Percentiles rank a stretch among this genome's conserved stretches.
phyloP scores from a whole-genome alignment of 2,113 vertebrate species.

The Pteronura brasiliensis region DNA sequence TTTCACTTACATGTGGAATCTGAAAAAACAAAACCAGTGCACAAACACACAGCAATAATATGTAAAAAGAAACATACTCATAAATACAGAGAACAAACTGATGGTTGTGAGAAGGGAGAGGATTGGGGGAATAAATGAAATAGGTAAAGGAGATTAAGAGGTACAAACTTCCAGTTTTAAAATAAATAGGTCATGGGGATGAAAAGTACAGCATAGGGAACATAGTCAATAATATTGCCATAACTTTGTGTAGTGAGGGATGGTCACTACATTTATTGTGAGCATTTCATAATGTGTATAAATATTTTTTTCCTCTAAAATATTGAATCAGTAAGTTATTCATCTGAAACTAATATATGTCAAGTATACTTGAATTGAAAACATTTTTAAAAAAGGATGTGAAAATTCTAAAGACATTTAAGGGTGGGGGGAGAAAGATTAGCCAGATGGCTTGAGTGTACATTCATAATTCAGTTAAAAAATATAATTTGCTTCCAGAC shows the following conservation, averaged over 20 bases:
- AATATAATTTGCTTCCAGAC: not conserved
- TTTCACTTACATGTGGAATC: not conserved
- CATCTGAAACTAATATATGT: not conserved
- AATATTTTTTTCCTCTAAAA: not conserved
- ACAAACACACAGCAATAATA: not conserved
- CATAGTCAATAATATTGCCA: not conserved
- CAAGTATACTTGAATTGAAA: not conserved
- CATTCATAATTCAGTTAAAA: not conserved
- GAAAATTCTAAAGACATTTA: not conserved
- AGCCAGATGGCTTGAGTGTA: not conserved
- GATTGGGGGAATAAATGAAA: not conserved
- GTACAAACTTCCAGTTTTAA: not conserved
- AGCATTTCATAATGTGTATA: not conserved
- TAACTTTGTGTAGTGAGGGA: not conserved
- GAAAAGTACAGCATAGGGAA: not conserved
- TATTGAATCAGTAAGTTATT: not conserved
- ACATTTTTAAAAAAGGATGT: not conserved
- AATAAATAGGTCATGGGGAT: not conserved
- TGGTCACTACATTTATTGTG: not conserved
- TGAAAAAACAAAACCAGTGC: not conserved
- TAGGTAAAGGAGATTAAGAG: not conserved
- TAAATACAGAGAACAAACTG: not conserved
- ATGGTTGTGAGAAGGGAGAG: not conserved
- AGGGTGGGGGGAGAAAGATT: too few relatives aligned
- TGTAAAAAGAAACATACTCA: not conserved